These are phyloP conservation scores for Lysandra bellargus DNA, from an alignment of 2,888 invertebrate genomes.

Conservation along the genomic window DNA sequence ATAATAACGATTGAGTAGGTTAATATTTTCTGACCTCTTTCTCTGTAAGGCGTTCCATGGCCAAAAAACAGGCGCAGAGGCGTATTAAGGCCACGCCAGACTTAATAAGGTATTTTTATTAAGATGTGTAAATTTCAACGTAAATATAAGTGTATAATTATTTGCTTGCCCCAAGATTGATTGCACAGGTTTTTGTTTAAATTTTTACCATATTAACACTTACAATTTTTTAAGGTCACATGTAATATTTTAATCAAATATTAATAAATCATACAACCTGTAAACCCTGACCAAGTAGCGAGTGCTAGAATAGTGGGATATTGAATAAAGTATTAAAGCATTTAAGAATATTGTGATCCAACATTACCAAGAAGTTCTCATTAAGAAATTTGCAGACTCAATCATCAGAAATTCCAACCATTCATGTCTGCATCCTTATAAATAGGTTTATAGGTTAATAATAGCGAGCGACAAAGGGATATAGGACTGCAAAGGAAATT, in stretches of 20 bases:
- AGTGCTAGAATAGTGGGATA: not conserved
- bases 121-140: conserved; percentile 25
- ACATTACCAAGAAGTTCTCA: not conserved
- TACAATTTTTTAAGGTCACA: conserved; percentile 4
- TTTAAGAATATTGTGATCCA: not conserved
- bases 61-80: conserved; percentile 22
- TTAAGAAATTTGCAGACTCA: not conserved
- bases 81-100: conserved; percentile 18
- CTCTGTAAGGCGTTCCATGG: conserved; percentile 27
- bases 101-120: conserved; percentile 27
- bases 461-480: not conserved
- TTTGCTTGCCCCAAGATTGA: conserved; percentile 15
- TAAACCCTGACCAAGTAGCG: not conserved
- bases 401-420: not conserved
- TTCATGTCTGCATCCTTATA: conserved; percentile 17
- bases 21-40: conserved; percentile 28
- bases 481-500: not conserved
- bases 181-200: conserved; percentile 6
- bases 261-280: not conserved
- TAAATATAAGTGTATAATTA: conserved; percentile 25
- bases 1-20: conserved; percentile 17
- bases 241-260: not conserved
- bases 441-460: conserved; percentile 29
- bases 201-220: not conserved
- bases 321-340: no score